A percentile compares a stretch with the other conserved stretches of the same genome.
phyloP scores from a whole-genome alignment of 2,888 invertebrate species.

The Drosophila vallismaia region DNA sequence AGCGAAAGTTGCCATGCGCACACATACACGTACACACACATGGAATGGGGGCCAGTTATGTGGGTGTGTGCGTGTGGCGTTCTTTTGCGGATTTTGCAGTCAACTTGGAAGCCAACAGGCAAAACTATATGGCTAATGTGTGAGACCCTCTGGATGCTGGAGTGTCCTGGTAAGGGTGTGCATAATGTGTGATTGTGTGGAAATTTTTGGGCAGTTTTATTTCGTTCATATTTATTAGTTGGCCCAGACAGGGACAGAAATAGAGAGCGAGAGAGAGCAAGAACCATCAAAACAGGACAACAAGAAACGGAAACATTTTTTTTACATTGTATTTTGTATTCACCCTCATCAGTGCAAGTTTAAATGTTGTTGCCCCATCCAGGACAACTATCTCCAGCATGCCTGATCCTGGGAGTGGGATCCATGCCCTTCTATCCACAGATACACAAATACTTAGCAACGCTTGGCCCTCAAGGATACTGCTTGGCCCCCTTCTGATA shows the following conservation, averaged over 20 bases:
- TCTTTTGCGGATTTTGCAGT: conserved; percentile 81
- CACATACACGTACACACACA: conserved; percentile 39
- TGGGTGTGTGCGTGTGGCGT: conserved; percentile 59
- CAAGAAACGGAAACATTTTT: conserved; percentile 72
- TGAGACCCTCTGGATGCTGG: conserved; percentile 44
- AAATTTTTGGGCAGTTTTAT: conserved; percentile 82
- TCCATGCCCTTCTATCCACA: conserved; percentile 19
- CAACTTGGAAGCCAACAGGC: conserved; percentile 77
- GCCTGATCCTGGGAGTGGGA: conserved; percentile 46
- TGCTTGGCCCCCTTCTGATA: conserved; percentile 11
- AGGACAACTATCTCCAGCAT: conserved; percentile 63
- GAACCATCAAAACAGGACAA: conserved; percentile 74
- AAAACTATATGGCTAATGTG: conserved; percentile 77
- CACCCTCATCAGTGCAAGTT: conserved; percentile 76
- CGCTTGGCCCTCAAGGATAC: conserved; percentile 68
- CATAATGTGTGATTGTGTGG: conserved; percentile 76
- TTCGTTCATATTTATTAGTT: conserved; percentile 83
- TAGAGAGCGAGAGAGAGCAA: conserved; percentile 14
- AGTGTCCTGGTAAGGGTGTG: conserved; percentile 45
- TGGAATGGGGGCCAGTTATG: conserved; percentile 23
- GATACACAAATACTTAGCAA: conserved; percentile 40
- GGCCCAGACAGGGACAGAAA: conserved; percentile 62
- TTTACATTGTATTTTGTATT: conserved; percentile 55
- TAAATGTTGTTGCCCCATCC: conserved; percentile 68
- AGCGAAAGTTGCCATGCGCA: conserved; percentile 62